A percentile compares a stretch with the other conserved stretches of the same genome.
These are phyloP conservation scores for Adoxophyes honmai DNA, from an alignment of 1,140 invertebrate species.

Conservation along the genomic window DNA sequence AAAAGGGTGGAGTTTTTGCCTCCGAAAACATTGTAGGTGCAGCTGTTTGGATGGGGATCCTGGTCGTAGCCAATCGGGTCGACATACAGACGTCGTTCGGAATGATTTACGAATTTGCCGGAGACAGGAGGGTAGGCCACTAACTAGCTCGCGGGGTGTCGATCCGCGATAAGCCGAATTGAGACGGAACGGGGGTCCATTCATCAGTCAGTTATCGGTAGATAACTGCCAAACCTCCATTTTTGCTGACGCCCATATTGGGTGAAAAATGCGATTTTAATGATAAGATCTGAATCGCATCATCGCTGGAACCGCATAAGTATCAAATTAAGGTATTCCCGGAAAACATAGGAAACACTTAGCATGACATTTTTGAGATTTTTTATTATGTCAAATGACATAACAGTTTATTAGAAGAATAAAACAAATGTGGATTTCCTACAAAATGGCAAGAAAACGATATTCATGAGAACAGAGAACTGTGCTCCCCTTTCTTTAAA, in stretches of 20 bases:
- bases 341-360: too few relatives aligned
- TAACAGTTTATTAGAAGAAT: too few relatives aligned
- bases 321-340: too few relatives aligned
- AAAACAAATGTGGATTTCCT: too few relatives aligned
- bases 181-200: constrained; percentile 59
- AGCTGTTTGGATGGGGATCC: constrained; percentile 47
- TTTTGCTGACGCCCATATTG: constrained; percentile 49
- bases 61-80: constrained; percentile 35
- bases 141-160: constrained; percentile 62
- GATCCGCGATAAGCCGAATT: constrained; percentile 67
- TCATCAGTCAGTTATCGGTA: constrained; percentile 63
- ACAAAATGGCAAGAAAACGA: constrained; percentile 25
- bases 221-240: constrained; percentile 53
- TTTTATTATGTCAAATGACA: too few relatives aligned
- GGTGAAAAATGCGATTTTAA: constrained; percentile 42
- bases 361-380: too few relatives aligned
- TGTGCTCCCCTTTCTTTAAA: constrained; percentile 66
- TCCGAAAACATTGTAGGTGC: constrained; percentile 44
- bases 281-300: constrained; percentile 25
- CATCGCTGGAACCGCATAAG: too few relatives aligned
- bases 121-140: constrained; percentile 33
- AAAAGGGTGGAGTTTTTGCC: constrained; percentile 43
- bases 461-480: constrained; percentile 48
- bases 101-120: constrained; percentile 59
- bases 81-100: constrained; percentile 56